These are phyloP conservation scores for Platysteira castanea DNA, from an alignment of 2,113 vertebrate species.

Conservation along the genomic window DNA sequence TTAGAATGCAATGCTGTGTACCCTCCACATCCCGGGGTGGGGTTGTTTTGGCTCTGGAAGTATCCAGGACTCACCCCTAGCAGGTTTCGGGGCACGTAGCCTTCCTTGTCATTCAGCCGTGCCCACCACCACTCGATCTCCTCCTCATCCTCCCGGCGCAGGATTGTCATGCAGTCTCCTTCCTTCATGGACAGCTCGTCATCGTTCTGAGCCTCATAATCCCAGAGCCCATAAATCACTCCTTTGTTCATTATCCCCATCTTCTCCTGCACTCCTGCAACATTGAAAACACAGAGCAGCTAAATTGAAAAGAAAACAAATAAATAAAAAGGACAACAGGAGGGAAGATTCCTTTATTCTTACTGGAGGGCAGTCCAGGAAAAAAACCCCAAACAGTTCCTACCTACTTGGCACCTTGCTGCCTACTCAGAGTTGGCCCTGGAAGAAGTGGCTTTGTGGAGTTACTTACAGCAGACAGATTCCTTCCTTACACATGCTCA, in stretches of 20 bases:
- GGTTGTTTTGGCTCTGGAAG: neutral
- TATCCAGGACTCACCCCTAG: slow-evolving; percentile 83
- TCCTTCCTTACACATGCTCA: neutral
- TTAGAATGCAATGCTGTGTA: neutral
- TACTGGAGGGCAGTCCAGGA: neutral
- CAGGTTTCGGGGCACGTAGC: slow-evolving; percentile 92
- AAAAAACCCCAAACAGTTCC: neutral
- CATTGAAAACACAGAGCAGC: neutral
- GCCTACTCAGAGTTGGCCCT: neutral
- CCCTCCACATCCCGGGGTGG: too few relatives aligned
- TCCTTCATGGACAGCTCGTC: slow-evolving; percentile 88
- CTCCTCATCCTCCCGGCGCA: slow-evolving; percentile 89
- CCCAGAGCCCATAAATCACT: slow-evolving; percentile 93
- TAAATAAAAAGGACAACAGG: neutral
- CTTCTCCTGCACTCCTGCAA: slow-evolving; percentile 94
- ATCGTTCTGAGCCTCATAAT: slow-evolving; percentile 80
- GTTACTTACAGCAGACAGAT: neutral
- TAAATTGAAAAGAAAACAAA: neutral
- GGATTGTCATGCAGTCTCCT: slow-evolving; percentile 91
- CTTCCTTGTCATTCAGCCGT: slow-evolving; percentile 81
- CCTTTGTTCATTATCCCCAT: slow-evolving; percentile 99
- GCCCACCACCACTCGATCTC: slow-evolving; percentile 99
- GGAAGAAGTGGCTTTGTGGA: neutral
- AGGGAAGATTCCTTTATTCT: neutral
- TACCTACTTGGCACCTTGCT: neutral